These are phyloP conservation scores for Periphyllus acericola DNA, from an alignment of 2,888 invertebrate species.

Conservation along the genomic window DNA sequence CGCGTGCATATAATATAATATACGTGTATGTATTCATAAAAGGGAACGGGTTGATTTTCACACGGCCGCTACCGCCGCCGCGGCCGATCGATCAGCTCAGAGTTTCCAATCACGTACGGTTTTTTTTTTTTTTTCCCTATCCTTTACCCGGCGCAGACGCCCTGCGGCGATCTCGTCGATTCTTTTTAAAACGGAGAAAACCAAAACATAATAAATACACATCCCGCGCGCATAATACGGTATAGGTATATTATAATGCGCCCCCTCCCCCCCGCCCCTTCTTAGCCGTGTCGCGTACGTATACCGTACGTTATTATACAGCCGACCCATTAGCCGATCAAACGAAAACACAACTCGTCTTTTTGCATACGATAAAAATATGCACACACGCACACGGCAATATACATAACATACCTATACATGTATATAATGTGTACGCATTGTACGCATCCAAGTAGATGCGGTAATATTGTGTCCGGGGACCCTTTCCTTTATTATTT, in stretches of 20 bases:
- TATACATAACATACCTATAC: not conserved
- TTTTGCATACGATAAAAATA: conserved; percentile 33
- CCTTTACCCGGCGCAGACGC: conserved; percentile 10
- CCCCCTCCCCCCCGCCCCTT: no score
- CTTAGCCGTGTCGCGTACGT: not conserved
- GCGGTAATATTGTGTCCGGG: conserved; percentile 42
- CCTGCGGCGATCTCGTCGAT: conserved; percentile 51
- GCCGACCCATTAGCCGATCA: conserved; percentile 56
- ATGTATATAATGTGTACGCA: not conserved
- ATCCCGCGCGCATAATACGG: not conserved
- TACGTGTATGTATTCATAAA: not conserved
- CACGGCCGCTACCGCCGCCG: conserved; percentile 23
- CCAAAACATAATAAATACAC: conserved; percentile 15
- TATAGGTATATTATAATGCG: not conserved
- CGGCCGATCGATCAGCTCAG: conserved; percentile 33
- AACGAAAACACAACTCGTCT: conserved; percentile 53
- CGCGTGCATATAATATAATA: not conserved
- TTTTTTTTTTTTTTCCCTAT: conserved; percentile 2
- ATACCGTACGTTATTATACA: no score
- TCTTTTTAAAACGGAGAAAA: conserved; percentile 35
- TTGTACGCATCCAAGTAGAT: conserved; percentile 15
- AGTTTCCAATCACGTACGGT: conserved; percentile 55
- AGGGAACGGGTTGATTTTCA: conserved; percentile 44
- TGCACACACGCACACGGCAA: not conserved
- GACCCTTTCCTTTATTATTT: conserved; percentile 42